A percentile compares a stretch with the other conserved stretches of the same genome.
Conservation (phyloP, 1,140 invertebrate genomes). For the Drosophila saltans region DNA sequence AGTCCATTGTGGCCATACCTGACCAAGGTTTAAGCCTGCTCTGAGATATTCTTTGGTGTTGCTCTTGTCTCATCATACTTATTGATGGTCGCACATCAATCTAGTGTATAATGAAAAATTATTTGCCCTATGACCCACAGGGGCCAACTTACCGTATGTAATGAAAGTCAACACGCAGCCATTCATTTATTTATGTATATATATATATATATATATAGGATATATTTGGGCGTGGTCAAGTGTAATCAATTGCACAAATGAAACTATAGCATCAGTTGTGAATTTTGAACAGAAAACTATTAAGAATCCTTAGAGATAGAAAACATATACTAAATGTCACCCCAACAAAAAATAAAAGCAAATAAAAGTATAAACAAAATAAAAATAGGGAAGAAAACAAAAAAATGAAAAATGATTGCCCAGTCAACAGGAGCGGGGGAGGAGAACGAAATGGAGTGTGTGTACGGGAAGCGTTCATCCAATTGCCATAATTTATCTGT, state of each 20-base stretch:
- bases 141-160: slow-evolving; percentile 30
- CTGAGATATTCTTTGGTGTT: slow-evolving; percentile 1
- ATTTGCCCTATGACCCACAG: slow-evolving; percentile 34
- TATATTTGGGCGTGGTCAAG: slow-evolving; percentile 6
- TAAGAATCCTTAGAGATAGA: slow-evolving; percentile 31
- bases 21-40: slow-evolving; percentile 27
- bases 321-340: slow-evolving; percentile 9
- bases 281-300: slow-evolving; percentile 59
- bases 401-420: slow-evolving; percentile 77
- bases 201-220: too few species aligned
- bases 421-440: slow-evolving; percentile 26
- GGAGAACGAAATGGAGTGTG: too few species aligned
- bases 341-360: not conserved
- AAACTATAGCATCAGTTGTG: not conserved
- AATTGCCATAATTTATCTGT: slow-evolving; percentile 81
- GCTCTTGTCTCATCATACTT: slow-evolving; percentile 13
- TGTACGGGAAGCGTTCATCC: slow-evolving; percentile 40
- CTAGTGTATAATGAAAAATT: slow-evolving; percentile 47
- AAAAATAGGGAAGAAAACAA: slow-evolving; percentile 30
- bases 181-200: not conserved
- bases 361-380: slow-evolving; percentile 28
- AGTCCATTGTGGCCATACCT: not conserved
- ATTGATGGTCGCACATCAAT: slow-evolving; percentile 62
- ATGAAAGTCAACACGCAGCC: slow-evolving; percentile 65
- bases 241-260: slow-evolving; percentile 21